Conservation (phyloP, 2,797 vertebrate genomes). For the Anguilla anguilla region DNA sequence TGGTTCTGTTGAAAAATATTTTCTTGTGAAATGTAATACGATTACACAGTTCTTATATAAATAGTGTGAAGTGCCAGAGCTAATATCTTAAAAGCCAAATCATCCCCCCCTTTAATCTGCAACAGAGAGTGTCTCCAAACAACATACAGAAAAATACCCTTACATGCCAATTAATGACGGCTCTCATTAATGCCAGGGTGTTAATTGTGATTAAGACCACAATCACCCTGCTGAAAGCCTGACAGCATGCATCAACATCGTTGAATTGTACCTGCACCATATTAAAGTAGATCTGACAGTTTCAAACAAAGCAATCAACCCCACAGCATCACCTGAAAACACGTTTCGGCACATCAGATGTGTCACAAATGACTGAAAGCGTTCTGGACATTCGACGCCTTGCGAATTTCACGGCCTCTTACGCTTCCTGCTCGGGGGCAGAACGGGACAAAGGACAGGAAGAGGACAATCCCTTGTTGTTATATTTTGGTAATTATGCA, state of each 20-base stretch:
- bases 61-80: slow-evolving; percentile 46
- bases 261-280: slow-evolving; percentile 64
- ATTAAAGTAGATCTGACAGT: slow-evolving; percentile 49
- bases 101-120: slow-evolving; percentile 50
- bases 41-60: slow-evolving; percentile 43
- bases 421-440: not conserved
- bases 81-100: slow-evolving; percentile 55
- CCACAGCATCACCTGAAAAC: not conserved
- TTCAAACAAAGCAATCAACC: not conserved
- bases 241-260: slow-evolving; percentile 59
- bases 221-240: slow-evolving; percentile 66
- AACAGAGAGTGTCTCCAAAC: slow-evolving; percentile 45
- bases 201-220: slow-evolving; percentile 70
- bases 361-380: slow-evolving; percentile 53
- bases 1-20: slow-evolving; percentile 9
- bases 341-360: slow-evolving; percentile 6
- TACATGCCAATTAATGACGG: slow-evolving; percentile 62
- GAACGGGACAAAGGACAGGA: not conserved
- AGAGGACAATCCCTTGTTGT: not conserved
- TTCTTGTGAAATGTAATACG: slow-evolving; percentile 34
- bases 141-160: slow-evolving; percentile 62
- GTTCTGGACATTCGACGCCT: slow-evolving; percentile 35
- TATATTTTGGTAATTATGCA: slow-evolving; percentile 5
- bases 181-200: slow-evolving; percentile 55
- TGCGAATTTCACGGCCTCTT: not conserved